Percentiles rank a stretch among this genome's conserved stretches.
These are phyloP conservation scores for Electrophaes corylata DNA, from an alignment of 2,888 invertebrate species.

Conservation along the genomic window DNA sequence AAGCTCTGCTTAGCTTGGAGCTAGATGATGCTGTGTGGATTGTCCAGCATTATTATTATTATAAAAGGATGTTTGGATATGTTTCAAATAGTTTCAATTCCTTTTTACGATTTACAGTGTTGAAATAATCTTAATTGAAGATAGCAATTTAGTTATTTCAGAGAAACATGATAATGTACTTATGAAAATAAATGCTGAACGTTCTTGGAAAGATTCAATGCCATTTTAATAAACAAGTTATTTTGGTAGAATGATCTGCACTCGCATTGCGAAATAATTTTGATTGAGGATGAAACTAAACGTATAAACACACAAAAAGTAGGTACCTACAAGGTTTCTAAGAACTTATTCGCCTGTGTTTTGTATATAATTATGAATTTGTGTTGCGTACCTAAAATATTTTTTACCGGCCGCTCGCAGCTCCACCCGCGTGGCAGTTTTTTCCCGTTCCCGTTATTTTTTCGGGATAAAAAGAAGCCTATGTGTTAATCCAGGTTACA, in stretches of 20 bases:
- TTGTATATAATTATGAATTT: too few relatives aligned
- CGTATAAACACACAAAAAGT: neutral
- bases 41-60: too few relatives aligned
- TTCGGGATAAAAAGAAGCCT: too few relatives aligned
- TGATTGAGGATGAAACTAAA: neutral
- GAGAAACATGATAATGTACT: neutral
- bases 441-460: too few relatives aligned
- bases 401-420: too few relatives aligned
- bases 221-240: constrained; percentile 5
- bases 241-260: neutral
- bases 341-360: too few relatives aligned
- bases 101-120: neutral
- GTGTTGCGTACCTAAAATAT: too few relatives aligned
- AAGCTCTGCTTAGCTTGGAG: neutral
- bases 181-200: neutral
- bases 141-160: neutral
- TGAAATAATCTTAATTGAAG: neutral
- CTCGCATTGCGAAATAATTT: neutral
- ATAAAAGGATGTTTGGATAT: neutral
- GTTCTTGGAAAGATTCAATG: constrained; percentile 7
- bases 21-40: too few relatives aligned
- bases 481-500: too few relatives aligned
- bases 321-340: too few relatives aligned
- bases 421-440: too few relatives aligned
- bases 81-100: neutral